Evolutionary conservation across 1,140 invertebrate species (phyloP), one percentile per base, ranked within the genome.

Genomic region (Scaptomyza pallida): DNA sequence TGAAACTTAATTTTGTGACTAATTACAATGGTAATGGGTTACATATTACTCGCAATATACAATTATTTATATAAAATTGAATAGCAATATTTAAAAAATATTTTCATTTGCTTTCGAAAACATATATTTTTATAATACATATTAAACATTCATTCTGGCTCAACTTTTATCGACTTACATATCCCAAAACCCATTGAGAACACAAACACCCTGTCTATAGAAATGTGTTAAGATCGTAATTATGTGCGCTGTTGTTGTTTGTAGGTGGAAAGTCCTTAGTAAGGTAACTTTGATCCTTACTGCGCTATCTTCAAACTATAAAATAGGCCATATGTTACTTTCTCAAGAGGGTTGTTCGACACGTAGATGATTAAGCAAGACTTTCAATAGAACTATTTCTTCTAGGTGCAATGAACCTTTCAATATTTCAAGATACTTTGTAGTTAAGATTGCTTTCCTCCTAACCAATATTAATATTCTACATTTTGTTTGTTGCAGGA

Each of bases 171-270:
- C n/a, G 4, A 26, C 4, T n/a, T 9, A 12, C 10, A 30, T 26
- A 50, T 16, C 44, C 33, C 2, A 3, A 16, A 12, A n/a, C n/a
- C n/a, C n/a, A n/a, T n/a, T n/a, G n/a, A n/a, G n/a, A n/a, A n/a
- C n/a, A n/a, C 10, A 12, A 5, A 15, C 16, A 50, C 23, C 21
- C 21, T 43, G 56, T 41, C 33, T 10, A 16, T 16, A 37, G 54
- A 67, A 67, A 10, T 79, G 80, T 85, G 80, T 63, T 76, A 79
- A 83, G 80, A 80, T 79, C 72, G 80, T 83, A 83, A 85, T 83
- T 83, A 85, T 75, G 54, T 57, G 71, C 71, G 54, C 75, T 67
- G 78, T 52, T 51, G 65, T 41, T 33, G 33, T 50, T 57, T 47
- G 79, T 83, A 83, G 79, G 79, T 82, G 79, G 48, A 65, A 65